Evolutionary conservation across 2,888 invertebrate genomes (phyloP).

Genomic region (Acanthococcus lagerstroemiae): DNA sequence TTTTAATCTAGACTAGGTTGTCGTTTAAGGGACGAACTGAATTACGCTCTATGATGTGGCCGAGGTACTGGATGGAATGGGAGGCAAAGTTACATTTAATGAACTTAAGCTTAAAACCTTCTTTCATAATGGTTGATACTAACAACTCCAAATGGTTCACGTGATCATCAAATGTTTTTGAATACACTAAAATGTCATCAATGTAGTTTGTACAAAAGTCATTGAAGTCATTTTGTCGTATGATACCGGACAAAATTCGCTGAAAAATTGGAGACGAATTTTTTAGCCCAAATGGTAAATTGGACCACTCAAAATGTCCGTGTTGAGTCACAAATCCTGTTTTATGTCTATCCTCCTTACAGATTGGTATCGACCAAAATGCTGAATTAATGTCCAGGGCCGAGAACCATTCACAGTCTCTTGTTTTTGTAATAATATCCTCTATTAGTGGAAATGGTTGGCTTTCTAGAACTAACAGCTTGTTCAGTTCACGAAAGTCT

Average conservation of each 20-base stretch:
- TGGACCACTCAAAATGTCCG: slow-evolving; percentile 4
- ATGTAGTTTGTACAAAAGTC: slow-evolving; percentile 8
- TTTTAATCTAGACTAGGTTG: slow-evolving; percentile 17
- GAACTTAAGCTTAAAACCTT: no score
- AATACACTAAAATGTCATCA: no score
- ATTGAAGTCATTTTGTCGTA: background rate
- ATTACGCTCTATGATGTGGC: slow-evolving; percentile 25
- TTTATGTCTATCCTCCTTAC: slow-evolving; percentile 7
- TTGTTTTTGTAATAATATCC: slow-evolving; percentile 38
- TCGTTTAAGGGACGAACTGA: slow-evolving; percentile 18
- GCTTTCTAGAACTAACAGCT: slow-evolving; percentile 2
- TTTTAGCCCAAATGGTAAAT: slow-evolving; percentile 25
- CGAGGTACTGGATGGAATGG: slow-evolving; percentile 10
- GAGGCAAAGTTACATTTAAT: no score
- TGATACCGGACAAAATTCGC: background rate
- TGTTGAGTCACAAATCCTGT: slow-evolving; percentile 20
- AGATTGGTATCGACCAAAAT: no score
- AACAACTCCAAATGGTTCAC: slow-evolving; percentile 33
- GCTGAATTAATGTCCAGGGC: slow-evolving; percentile 41
- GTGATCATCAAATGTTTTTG: slow-evolving; percentile 36
- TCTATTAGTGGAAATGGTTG: slow-evolving; percentile 3
- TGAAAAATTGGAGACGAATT: background rate
- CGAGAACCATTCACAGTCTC: no score
- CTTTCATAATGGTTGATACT: slow-evolving; percentile 33
- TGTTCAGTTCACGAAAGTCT: slow-evolving; percentile 23